Evolutionary conservation across 2,113 vertebrate genomes (phyloP).

Genomic region (Octodon degus): DNA sequence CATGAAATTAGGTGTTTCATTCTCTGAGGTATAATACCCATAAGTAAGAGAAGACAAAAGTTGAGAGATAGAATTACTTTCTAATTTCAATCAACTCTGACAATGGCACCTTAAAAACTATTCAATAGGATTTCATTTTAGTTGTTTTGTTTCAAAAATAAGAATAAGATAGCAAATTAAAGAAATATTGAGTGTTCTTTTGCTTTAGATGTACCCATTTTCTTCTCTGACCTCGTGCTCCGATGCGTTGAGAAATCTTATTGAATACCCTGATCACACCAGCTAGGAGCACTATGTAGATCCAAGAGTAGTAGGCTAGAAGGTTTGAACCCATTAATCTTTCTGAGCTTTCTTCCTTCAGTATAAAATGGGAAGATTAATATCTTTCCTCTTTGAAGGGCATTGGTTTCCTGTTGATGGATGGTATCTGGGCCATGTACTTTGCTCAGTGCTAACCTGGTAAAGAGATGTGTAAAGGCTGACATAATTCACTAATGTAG

Average conservation of each 20-base stretch:
- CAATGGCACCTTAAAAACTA: not conserved
- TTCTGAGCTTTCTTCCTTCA: not conserved
- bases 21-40: not conserved
- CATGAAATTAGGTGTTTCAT: not conserved
- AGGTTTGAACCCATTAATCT: conserved; percentile 51
- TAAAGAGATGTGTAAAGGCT: conserved; percentile 60
- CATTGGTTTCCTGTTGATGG: conserved; percentile 39
- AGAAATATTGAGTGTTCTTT: not conserved
- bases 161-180: not conserved
- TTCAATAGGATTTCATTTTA: not conserved
- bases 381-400: conserved; percentile 45
- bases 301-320: not conserved
- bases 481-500: conserved; percentile 53
- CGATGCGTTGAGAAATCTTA: not conserved
- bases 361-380: conserved; percentile 55
- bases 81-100: not conserved
- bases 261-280: conserved; percentile 8
- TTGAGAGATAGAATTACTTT: not conserved
- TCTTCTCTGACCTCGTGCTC: not conserved
- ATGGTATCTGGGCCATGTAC: not conserved
- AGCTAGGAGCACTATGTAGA: not conserved
- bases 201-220: not conserved
- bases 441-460: conserved; percentile 39
- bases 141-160: not conserved
- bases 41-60: not conserved